Evolutionary conservation across 2,113 vertebrate genomes (phyloP).

Genomic region (Stigmatopora argus): DNA sequence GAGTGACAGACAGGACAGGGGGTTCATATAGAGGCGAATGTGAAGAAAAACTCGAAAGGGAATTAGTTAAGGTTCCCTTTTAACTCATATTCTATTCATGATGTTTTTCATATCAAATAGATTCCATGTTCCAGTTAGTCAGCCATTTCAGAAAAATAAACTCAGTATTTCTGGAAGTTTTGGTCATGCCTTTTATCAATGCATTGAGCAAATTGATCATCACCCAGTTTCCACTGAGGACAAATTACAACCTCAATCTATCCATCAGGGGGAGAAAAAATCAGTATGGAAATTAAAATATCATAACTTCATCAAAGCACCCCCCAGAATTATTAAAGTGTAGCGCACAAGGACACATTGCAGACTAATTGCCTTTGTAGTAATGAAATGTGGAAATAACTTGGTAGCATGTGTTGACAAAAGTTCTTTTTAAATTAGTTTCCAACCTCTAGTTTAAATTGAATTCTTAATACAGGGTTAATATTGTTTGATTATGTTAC

Average conservation of each 20-base stretch:
- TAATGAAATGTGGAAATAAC: neutral
- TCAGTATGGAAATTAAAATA: too few species aligned
- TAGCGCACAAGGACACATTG: too few species aligned
- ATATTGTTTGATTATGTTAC: neutral
- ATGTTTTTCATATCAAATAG: neutral
- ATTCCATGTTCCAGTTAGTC: neutral
- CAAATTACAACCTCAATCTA: neutral
- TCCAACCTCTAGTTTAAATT: neutral
- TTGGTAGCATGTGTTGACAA: neutral
- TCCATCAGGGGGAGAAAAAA: neutral
- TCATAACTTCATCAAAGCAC: neutral
- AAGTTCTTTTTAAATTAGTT: neutral
- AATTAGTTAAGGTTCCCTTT: neutral
- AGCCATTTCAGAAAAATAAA: neutral
- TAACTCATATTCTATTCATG: neutral
- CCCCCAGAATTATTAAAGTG: too few species aligned
- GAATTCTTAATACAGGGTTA: neutral
- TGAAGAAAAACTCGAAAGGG: neutral
- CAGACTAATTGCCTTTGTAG: neutral
- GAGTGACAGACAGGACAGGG: neutral
- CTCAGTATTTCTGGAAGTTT: neutral
- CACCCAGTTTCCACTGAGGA: neutral
- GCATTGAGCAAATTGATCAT: neutral
- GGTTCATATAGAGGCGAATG: conserved; percentile 1
- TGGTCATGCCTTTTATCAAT: neutral